Conservation (phyloP, 1,140 invertebrate species). For the Drosophila ananassae region DNA sequence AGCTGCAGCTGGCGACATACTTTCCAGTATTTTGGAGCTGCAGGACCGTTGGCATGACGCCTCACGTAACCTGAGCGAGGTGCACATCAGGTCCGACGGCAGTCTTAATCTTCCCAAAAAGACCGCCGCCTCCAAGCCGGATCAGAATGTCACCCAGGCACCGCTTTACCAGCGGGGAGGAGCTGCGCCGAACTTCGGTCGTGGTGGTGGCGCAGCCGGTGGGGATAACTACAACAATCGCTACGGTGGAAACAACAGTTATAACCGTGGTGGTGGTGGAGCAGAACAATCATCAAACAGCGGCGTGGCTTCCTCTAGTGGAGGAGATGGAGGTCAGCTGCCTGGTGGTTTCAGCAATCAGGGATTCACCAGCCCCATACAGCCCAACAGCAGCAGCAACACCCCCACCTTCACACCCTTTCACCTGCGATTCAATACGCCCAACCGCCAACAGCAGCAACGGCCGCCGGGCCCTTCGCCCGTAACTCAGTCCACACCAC, state of each 20-base stretch:
- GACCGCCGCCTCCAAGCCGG: conserved; percentile 34
- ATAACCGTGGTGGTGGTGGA: conserved; percentile 69
- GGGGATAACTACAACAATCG: conserved; percentile 84
- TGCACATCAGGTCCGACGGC: conserved; percentile 74
- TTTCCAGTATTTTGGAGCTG: conserved; percentile 90
- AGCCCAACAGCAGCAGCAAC: conserved; percentile 27
- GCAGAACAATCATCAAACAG: conserved; percentile 52
- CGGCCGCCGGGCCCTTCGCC: conserved; percentile 52
- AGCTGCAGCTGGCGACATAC: conserved; percentile 85
- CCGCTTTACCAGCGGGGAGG: conserved; percentile 87
- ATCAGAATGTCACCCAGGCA: conserved; percentile 84
- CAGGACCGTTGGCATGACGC: conserved; percentile 90
- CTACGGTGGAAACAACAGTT: conserved; percentile 79
- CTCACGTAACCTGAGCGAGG: conserved; percentile 63
- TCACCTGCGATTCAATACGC: conserved; percentile 70
- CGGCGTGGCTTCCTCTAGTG: conserved; percentile 59
- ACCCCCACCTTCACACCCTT: conserved; percentile 67
- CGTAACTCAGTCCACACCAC: conserved; percentile 9
- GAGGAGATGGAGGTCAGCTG: conserved; percentile 20
- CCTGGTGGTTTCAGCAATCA: conserved; percentile 47
- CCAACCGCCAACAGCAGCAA: conserved; percentile 82
- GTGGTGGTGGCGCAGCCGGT: conserved; percentile 68
- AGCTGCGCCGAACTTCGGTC: conserved; percentile 83
- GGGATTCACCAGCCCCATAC: conserved; percentile 42
- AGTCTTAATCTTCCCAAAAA: conserved; percentile 67